Evolutionary conservation across 2,888 invertebrate species (phyloP), one percentile per base, ranked within the genome.

Genomic region (Cosmia trapezina): DNA sequence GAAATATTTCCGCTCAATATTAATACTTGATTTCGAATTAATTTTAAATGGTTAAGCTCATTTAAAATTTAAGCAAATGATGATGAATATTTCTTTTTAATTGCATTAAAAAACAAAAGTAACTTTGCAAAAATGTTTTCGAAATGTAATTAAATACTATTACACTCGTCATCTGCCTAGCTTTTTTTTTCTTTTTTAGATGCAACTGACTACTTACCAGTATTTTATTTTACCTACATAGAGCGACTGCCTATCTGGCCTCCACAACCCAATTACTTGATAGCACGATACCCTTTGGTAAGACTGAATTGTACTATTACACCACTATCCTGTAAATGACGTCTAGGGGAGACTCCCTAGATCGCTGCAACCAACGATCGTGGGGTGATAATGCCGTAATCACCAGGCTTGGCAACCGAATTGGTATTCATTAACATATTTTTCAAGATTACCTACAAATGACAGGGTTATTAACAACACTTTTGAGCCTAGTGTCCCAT

Each of bases 301-400:
- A 63, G 47, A 63, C n/a, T 33, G 49, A 33, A 47, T 47, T 12
- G 19, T 64, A 45, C 49, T 56, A 54, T 28, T 14, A 68, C 43
- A 49, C n/a, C 37, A 76, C 59, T 19, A 47, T 22, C 6, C 37
- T 22, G 41, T 59, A 57, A 59, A 53, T 70, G 45, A 77, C 70
- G 51, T 70, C 17, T 57, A 45, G 47, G 22, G 33, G 19, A 6
- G 4, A 37, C 33, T 62, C 71, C 76, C 53, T 33, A 53, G 14
- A 47, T 51, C 12, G 12, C 57, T 78, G 71, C 76, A 70, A 53
- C 14, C 22, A 49, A 76, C 73, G 86, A 79, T 85, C 78, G 71
- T 82, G 84, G 80, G 76, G 73, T 82, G 78, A 78, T 70, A 76
- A 76, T 59, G n/a, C 19, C 41, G 47, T 71, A 78, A 78, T 76